A percentile compares a stretch with the other conserved stretches of the same genome.
phyloP scores from a whole-genome alignment of 2,797 vertebrate genomes.

The Huso huso region DNA sequence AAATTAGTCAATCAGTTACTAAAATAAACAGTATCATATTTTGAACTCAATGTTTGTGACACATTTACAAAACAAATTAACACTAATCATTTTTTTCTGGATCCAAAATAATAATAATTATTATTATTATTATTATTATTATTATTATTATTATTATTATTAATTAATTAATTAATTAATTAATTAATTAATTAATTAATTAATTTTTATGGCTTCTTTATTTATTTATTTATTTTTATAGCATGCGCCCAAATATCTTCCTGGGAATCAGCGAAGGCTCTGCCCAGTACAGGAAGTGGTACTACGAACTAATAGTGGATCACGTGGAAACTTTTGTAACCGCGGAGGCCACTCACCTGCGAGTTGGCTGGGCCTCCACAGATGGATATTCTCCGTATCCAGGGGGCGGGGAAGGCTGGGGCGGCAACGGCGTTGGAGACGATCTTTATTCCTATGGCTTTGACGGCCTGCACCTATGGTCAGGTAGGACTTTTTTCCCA shows the following conservation, averaged over 20 bases:
- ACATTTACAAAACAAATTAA: too few species aligned
- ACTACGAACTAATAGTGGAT: conserved; percentile 89
- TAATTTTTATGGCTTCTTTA: background rate
- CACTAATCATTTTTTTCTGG: too few species aligned
- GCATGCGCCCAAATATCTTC: conserved; percentile 91
- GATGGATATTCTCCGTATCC: conserved; percentile 83
- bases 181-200: too few species aligned
- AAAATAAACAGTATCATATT: too few species aligned
- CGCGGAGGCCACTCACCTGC: conserved; percentile 81
- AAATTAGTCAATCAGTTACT: too few species aligned
- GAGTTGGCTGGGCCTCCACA: conserved; percentile 90
- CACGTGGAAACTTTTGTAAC: conserved; percentile 77
- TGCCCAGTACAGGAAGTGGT: conserved; percentile 94
- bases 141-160: too few species aligned
- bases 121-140: too few species aligned
- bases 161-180: too few species aligned
- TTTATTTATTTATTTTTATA: conserved; percentile 33
- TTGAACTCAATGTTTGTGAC: too few species aligned
- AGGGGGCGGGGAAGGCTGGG: conserved; percentile 87
- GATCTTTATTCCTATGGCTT: conserved; percentile 91
- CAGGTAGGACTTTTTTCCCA: conserved; percentile 57
- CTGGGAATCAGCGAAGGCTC: conserved; percentile 88
- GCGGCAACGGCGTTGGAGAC: conserved; percentile 87
- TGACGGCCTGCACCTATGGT: conserved; percentile 90
- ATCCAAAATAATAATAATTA: too few species aligned